phyloP scores from a whole-genome alignment of 1,140 invertebrate species.

The Drosophila repletoides region DNA sequence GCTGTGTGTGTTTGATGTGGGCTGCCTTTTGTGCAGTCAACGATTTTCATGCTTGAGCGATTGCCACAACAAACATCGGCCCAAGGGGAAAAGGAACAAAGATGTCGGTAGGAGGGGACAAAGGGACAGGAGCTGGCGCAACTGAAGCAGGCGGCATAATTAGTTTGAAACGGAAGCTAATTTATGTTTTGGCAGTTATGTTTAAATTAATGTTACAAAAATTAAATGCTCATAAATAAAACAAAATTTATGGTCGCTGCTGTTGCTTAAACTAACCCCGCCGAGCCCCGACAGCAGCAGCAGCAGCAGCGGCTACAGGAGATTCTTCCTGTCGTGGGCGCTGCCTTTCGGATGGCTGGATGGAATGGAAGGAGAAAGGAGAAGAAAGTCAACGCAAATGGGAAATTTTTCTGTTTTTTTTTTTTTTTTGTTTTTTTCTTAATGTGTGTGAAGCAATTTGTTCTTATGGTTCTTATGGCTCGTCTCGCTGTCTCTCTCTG shows the following conservation, averaged over 20 bases:
- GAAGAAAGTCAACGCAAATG: slow-evolving; percentile 11
- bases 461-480: slow-evolving; percentile 35
- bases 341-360: not conserved
- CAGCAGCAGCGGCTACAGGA: no score
- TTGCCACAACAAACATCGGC: slow-evolving; percentile 44
- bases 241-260: slow-evolving; percentile 62
- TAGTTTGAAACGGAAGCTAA: slow-evolving; percentile 82
- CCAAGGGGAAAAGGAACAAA: slow-evolving; percentile 2
- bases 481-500: not conserved
- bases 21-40: slow-evolving; percentile 78
- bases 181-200: slow-evolving; percentile 82
- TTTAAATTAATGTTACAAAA: slow-evolving; percentile 82
- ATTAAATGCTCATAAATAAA: slow-evolving; percentile 82
- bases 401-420: no score
- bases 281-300: slow-evolving; percentile 19
- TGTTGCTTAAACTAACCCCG: slow-evolving; percentile 24
- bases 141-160: slow-evolving; percentile 64
- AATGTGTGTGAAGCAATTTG: slow-evolving; percentile 73
- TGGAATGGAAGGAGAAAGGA: not conserved
- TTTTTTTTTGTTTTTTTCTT: no score
- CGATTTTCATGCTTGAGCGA: slow-evolving; percentile 79
- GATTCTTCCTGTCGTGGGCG: slow-evolving; percentile 28
- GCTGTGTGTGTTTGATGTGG: slow-evolving; percentile 44
- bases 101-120: not conserved
- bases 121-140: not conserved